phyloP scores from a whole-genome alignment of 2,888 invertebrate species.

The Dynastes tityus region DNA sequence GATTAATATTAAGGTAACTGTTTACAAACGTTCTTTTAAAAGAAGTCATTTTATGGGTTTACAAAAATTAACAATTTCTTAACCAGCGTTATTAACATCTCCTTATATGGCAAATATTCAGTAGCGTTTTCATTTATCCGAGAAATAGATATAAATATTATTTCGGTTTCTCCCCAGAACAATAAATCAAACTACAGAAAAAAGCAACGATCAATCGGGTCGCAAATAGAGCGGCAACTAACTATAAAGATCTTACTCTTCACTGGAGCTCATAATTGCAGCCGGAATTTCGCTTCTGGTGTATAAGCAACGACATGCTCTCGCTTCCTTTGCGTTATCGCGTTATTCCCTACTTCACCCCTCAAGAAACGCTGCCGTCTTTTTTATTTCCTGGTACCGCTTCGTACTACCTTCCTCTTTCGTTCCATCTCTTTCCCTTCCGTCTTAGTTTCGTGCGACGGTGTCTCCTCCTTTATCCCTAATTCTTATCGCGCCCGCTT shows the following conservation, averaged over 20 bases:
- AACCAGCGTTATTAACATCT: too few relatives aligned
- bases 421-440: slow-evolving; percentile 18
- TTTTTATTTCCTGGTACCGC: slow-evolving; percentile 49
- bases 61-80: too few relatives aligned
- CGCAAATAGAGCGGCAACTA: slow-evolving; percentile 35
- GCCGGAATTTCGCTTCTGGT: slow-evolving; percentile 54
- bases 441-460: background rate
- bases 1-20: too few relatives aligned
- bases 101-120: background rate
- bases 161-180: background rate
- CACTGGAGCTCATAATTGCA: slow-evolving; percentile 52
- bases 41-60: too few relatives aligned
- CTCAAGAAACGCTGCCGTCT: slow-evolving; percentile 40
- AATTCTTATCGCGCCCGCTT: slow-evolving; percentile 34
- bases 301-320: slow-evolving; percentile 53
- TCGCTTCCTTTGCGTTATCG: slow-evolving; percentile 53
- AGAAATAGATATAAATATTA: background rate
- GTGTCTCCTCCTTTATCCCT: slow-evolving; percentile 22
- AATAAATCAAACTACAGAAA: slow-evolving; percentile 28
- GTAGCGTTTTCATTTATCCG: background rate
- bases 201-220: slow-evolving; percentile 15
- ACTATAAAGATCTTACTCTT: slow-evolving; percentile 41
- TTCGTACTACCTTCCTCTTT: slow-evolving; percentile 26
- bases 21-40: too few relatives aligned
- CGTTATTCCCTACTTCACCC: slow-evolving; percentile 16